Evolutionary conservation across 2,113 vertebrate genomes (phyloP).

Genomic region (Tinamus guttatus): DNA sequence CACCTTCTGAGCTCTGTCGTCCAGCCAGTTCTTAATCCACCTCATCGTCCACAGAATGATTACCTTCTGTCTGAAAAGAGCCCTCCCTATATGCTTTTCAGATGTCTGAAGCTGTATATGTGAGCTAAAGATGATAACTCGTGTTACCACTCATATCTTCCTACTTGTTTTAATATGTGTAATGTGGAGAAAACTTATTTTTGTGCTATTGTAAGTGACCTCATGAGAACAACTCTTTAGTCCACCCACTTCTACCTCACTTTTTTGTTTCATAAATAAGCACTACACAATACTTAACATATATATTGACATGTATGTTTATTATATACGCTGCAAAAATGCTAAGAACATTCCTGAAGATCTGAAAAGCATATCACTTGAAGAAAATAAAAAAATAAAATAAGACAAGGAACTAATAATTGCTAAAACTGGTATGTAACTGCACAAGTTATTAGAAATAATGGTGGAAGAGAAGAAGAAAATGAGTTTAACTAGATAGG

Average conservation of each 20-base stretch:
- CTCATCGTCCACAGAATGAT: background rate
- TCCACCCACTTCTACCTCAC: background rate
- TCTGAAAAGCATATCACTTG: background rate
- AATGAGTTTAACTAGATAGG: background rate
- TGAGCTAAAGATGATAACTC: conserved; percentile 27
- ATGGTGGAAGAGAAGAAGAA: background rate
- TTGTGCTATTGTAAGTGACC: background rate
- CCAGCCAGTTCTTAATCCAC: no score
- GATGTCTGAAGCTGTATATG: background rate
- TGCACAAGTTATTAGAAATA: background rate
- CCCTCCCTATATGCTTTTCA: background rate
- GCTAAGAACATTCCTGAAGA: background rate
- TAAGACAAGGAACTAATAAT: background rate
- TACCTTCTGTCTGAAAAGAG: background rate
- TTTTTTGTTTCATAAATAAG: background rate
- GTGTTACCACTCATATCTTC: conserved; percentile 1
- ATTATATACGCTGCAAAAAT: background rate
- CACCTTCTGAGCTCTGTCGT: no score
- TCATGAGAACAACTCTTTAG: background rate
- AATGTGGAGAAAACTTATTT: background rate
- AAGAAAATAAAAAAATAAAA: background rate
- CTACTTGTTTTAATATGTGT: background rate
- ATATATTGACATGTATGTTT: background rate
- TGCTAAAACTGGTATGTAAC: background rate
- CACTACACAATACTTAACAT: fast-evolving